phyloP scores from a whole-genome alignment of 2,113 vertebrate genomes.

The Labeo rohita region DNA sequence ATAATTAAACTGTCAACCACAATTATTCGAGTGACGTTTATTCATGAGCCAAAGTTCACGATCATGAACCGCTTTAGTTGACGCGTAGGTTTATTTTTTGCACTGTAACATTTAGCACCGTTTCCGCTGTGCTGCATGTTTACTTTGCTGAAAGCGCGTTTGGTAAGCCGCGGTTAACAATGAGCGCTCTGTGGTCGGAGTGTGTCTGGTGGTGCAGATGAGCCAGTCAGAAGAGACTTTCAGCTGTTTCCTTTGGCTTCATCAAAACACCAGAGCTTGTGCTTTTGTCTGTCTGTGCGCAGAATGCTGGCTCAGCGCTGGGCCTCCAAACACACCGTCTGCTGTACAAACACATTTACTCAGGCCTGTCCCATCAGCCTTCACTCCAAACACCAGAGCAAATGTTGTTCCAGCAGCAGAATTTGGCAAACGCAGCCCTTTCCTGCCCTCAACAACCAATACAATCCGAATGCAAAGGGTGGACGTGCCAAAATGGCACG shows the following conservation, averaged over 20 bases:
- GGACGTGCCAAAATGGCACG: neutral
- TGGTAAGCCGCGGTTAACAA: neutral
- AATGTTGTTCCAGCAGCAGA: neutral
- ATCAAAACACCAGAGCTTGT: slow-evolving; percentile 66
- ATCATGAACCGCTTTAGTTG: neutral
- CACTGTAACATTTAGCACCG: neutral
- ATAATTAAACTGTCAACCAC: no score
- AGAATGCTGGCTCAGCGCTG: slow-evolving; percentile 71
- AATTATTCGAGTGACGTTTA: neutral
- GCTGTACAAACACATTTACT: slow-evolving; percentile 17
- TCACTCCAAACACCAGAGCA: neutral
- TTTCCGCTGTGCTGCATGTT: neutral
- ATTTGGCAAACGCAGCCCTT: neutral
- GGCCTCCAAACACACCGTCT: slow-evolving; percentile 56
- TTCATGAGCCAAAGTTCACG: no score
- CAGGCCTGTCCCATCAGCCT: neutral
- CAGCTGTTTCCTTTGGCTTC: slow-evolving; percentile 65
- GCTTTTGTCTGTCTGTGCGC: slow-evolving; percentile 65
- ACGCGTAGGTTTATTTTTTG: neutral
- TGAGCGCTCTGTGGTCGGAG: slow-evolving; percentile 16
- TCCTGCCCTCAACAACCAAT: neutral
- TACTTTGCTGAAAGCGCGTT: neutral
- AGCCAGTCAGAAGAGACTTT: slow-evolving; percentile 39
- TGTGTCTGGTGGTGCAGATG: neutral
- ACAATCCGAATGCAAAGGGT: neutral